These are phyloP conservation scores for Myanophis thanlyinensis DNA, from an alignment of 2,113 vertebrate genomes.

Conservation along the genomic window DNA sequence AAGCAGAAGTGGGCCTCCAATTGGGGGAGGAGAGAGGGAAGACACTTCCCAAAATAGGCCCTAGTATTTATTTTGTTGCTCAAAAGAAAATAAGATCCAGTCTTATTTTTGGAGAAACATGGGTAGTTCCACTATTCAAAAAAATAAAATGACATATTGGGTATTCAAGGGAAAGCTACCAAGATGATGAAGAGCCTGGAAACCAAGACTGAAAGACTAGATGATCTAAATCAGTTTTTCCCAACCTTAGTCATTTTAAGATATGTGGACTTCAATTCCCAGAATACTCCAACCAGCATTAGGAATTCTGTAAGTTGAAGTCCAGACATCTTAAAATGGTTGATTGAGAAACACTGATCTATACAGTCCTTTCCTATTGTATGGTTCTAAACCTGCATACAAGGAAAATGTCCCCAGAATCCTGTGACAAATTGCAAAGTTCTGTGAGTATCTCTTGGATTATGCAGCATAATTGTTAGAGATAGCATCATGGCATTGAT, in stretches of 20 bases:
- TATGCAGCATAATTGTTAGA: neutral
- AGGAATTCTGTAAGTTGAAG: neutral
- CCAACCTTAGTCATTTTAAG: neutral
- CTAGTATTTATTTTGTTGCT: too few species aligned
- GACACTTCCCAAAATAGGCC: too few species aligned
- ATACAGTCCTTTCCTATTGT: neutral
- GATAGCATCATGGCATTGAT: neutral
- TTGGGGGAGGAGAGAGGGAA: too few species aligned
- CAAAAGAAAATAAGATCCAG: too few species aligned
- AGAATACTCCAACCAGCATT: neutral
- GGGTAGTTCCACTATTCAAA: neutral
- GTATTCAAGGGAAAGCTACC: neutral
- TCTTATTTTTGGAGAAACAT: too few species aligned
- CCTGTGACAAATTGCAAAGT: neutral
- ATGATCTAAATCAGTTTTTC: neutral
- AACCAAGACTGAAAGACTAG: neutral
- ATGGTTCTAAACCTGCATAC: neutral
- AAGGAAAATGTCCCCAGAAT: neutral
- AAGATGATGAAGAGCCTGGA: neutral
- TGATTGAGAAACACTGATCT: neutral
- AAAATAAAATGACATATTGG: neutral
- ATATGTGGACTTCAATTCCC: neutral
- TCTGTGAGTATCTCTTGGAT: neutral
- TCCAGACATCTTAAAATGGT: neutral
- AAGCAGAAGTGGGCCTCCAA: too few species aligned